These are phyloP conservation scores for Chrysemys picta DNA, from an alignment of 2,113 vertebrate genomes.

Conservation along the genomic window DNA sequence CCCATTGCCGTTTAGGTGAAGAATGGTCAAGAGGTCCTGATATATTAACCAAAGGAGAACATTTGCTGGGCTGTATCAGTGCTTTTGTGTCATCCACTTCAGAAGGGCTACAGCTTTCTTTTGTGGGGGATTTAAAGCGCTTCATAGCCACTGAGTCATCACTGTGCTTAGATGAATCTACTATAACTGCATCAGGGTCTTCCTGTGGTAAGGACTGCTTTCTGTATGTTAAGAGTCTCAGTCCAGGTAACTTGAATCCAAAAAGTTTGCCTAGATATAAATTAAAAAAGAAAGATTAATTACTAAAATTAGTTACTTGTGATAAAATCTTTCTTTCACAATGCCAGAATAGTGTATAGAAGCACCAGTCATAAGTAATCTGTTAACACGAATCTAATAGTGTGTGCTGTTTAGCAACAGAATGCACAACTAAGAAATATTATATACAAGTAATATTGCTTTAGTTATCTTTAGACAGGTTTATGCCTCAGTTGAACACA, in stretches of 20 bases:
- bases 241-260: slow-evolving; percentile 90
- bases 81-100: slow-evolving; percentile 95
- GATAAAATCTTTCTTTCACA: not conserved
- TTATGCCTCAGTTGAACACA: not conserved
- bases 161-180: slow-evolving; percentile 91
- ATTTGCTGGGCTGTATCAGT: slow-evolving; percentile 90
- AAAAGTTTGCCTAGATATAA: slow-evolving; percentile 88
- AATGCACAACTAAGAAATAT: not conserved
- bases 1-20: slow-evolving; percentile 93
- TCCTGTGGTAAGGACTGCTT: slow-evolving; percentile 97
- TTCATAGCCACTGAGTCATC: slow-evolving; percentile 92
- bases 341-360: not conserved
- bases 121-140: slow-evolving; percentile 92
- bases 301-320: not conserved
- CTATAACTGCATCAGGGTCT: slow-evolving; percentile 94
- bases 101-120: slow-evolving; percentile 92
- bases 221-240: slow-evolving; percentile 91
- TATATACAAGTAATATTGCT: not conserved
- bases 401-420: not conserved
- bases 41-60: slow-evolving; percentile 89
- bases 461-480: not conserved
- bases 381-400: not conserved
- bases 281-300: slow-evolving; percentile 41
- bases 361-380: not conserved
- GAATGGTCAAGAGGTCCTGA: slow-evolving; percentile 92